Conservation (phyloP, 35 echinoderm and acorn worm genomes). For the Amphiura filiformis region DNA sequence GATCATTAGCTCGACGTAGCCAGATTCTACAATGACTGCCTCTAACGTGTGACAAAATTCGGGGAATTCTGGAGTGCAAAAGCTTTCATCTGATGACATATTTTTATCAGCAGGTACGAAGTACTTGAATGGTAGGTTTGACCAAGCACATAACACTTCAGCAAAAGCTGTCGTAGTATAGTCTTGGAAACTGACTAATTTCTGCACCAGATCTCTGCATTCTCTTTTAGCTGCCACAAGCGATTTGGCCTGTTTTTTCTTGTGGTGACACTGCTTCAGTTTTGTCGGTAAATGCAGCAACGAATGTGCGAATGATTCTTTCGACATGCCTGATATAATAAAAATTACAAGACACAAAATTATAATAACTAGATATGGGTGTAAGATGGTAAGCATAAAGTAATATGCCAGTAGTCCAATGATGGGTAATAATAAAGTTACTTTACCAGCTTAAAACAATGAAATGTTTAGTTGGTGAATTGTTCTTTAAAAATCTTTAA, state of each 20-base stretch:
- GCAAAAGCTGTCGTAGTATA: background rate
- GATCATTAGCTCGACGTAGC: background rate
- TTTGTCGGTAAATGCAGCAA: background rate
- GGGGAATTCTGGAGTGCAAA: background rate
- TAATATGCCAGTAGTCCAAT: too few species aligned
- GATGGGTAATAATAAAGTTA: too few species aligned
- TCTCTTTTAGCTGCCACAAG: background rate
- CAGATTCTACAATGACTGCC: background rate
- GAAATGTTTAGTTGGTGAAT: too few species aligned
- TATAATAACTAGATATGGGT: too few species aligned
- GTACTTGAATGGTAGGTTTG: background rate
- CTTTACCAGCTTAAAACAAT: too few species aligned
- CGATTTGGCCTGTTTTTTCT: background rate
- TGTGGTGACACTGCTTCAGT: background rate
- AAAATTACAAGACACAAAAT: too few species aligned
- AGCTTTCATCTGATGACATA: background rate
- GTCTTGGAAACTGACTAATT: background rate
- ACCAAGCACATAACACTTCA: background rate
- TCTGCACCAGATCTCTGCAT: background rate
- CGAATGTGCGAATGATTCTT: background rate
- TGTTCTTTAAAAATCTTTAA: too few species aligned
- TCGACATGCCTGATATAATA: background rate
- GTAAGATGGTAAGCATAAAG: too few species aligned
- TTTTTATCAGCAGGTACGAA: background rate
- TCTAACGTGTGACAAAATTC: background rate